phyloP scores from a whole-genome alignment of 2,797 vertebrate genomes.

The Smutsia temminckii region DNA sequence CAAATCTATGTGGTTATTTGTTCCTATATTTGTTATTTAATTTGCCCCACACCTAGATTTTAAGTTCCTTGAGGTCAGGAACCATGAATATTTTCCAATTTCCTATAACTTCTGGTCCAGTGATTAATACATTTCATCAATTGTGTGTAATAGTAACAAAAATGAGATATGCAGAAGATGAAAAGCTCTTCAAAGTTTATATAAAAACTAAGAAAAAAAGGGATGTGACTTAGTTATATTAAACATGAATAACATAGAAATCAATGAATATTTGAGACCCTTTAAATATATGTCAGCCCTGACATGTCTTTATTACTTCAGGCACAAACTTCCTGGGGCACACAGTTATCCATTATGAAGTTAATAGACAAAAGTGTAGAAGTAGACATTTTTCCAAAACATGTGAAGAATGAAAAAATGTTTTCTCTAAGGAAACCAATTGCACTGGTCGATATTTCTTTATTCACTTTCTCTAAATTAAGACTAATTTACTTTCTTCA shows the following conservation, averaged over 20 bases:
- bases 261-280: background rate
- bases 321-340: background rate
- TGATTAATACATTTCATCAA: background rate
- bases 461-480: background rate
- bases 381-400: background rate
- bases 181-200: background rate
- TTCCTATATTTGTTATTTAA: background rate
- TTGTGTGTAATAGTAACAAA: background rate
- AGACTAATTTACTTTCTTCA: background rate
- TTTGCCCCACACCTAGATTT: background rate
- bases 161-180: background rate
- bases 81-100: background rate
- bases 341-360: background rate
- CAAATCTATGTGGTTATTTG: background rate
- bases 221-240: background rate
- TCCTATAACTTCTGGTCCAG: background rate
- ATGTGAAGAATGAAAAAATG: background rate
- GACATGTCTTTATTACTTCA: background rate
- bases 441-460: background rate
- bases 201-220: background rate
- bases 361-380: background rate
- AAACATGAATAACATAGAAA: background rate
- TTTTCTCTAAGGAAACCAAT: background rate
- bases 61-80: background rate
- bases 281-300: background rate